Evolutionary conservation across 2,888 invertebrate genomes (phyloP), one percentile per base, ranked within the genome.

Genomic region (Balanococcus diminutus): DNA sequence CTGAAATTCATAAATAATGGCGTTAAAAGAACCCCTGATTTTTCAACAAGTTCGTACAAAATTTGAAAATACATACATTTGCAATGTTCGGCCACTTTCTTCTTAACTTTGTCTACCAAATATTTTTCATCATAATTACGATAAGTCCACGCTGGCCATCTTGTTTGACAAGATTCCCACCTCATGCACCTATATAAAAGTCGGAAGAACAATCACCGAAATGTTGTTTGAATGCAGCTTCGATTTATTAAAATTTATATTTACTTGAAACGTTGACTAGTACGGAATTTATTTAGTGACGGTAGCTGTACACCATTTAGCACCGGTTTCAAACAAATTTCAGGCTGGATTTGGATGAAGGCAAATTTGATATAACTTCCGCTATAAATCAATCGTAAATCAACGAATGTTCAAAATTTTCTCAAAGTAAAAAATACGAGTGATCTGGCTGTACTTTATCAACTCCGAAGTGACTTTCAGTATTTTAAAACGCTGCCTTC

Each of bases 401-500:
- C 1, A n/a, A 32, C 8, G n/a, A 31, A 32, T 9, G 1, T 31
- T 75, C 19, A 85, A 14, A 46, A 61, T 67, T 25, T 56, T n/a
- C n/a, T n/a, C 31, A 84, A n/a, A n/a, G n/a, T n/a, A n/a, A 11
- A 22, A 56, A 19, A 9, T 56, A 56, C n/a, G n/a, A n/a, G n/a
- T n/a, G n/a, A n/a, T n/a, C n/a, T n/a, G 1, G 56, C 0, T 22
- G 8, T 79, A 85, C 85, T 79, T 67, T 0, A 79, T 46, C 32
- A 39, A 42, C 31, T 85, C 85, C 1, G 75, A 46, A 25, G 32
- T 31, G 8, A 79, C 46, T 46, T 22, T 36, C 1, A 93, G 88
- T 81, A 95, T 90, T 88, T 92, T 91, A 89, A 96, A 96, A 87
- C 96, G 91, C 89, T 96, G 96, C 82, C 95, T 90, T 0, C 95